These are phyloP conservation scores for Nanorana parkeri DNA, from an alignment of 2,113 vertebrate species.

Conservation along the genomic window DNA sequence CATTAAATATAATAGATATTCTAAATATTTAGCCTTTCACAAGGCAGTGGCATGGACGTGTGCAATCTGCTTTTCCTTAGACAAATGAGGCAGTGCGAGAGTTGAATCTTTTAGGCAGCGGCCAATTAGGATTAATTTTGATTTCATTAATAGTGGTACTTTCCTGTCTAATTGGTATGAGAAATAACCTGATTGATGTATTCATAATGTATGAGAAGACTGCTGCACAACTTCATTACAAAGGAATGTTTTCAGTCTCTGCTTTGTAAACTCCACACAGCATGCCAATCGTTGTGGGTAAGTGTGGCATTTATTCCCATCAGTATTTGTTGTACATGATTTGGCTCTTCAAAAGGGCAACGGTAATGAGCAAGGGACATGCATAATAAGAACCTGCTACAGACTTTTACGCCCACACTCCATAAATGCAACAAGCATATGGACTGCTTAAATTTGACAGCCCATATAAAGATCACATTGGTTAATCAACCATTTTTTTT, in stretches of 20 bases:
- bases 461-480: neutral
- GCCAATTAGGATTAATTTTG: no score
- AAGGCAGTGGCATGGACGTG: no score
- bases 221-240: constrained; percentile 4
- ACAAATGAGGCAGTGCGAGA: no score
- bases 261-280: neutral
- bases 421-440: neutral
- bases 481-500: constrained; percentile 1
- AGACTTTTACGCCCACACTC: constrained; percentile 30
- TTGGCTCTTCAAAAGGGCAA: constrained; percentile 13
- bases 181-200: neutral
- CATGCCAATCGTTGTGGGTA: constrained; percentile 9
- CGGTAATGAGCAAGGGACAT: constrained; percentile 25
- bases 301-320: constrained; percentile 27
- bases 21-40: no score
- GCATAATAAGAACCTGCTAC: constrained; percentile 7
- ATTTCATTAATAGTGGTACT: no score
- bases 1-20: no score
- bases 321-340: constrained; percentile 33
- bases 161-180: no score
- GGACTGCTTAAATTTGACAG: neutral
- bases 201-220: neutral
- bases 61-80: no score
- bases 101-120: no score
- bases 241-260: neutral